Evolutionary conservation across 2,797 vertebrate species (phyloP), one percentile per base, ranked within the genome.

Genomic region (Pseudochromis fuscus): DNA sequence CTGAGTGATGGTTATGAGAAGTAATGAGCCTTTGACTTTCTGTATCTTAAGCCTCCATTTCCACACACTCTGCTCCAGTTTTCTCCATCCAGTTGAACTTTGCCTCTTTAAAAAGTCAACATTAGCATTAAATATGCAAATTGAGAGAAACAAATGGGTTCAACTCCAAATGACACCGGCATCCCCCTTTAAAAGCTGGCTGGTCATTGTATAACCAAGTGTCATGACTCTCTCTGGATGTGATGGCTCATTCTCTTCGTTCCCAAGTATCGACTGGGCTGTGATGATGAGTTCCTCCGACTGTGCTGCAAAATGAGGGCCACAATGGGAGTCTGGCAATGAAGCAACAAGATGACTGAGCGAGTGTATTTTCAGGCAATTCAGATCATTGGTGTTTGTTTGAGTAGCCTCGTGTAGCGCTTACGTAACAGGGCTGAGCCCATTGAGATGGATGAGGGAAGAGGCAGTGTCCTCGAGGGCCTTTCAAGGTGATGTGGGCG

Each of bases 401-500:
- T 62, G 37, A 60, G 49, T 56, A 51, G 62, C 51, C 27, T 64
- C 4, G 11, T 75, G 53, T 49, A 35, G 49, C 24, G 37, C 31
- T 92, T 89, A 89, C 31, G 57, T 79, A 89, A 88, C 67, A 48
- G 60, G 58, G 37, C 37, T 0, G 1, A 51, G 52, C 64, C 60
- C 23, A n/a, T 50, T 65, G 63, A 75, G 65, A 77, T 38, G 65
- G 33, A 25, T 28, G 65, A 67, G 33, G 31, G 70, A 63, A 57
- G 23, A 73, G 65, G 60, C 33, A 1, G 37, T 27, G 68, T 81
- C 86, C 77, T 78, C 76, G 30, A 31, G 71, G 75, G 79, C 51
- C 35, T 71, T 74, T 87, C 72, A 89, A 87, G 88, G 89, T 89
- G 79, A 87, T 72, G 40, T 52, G 4, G 1, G 42, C 62, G 60